Percentiles rank a stretch among this genome's conserved stretches.
Conservation (phyloP, 2,113 vertebrate genomes). For the Thunnus maccoyii region DNA sequence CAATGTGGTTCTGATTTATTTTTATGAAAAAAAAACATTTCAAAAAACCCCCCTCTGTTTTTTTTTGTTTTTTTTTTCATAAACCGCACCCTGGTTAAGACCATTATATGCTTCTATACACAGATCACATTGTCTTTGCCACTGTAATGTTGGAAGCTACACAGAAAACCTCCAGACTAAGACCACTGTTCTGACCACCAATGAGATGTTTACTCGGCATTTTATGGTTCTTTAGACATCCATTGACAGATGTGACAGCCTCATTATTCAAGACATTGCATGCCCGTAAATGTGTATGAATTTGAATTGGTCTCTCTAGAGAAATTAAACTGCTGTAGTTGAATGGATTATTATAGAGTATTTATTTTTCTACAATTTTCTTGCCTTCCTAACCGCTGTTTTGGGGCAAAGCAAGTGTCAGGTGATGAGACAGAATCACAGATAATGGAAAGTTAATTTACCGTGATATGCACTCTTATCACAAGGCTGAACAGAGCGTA, state of each 20-base stretch:
- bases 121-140: constrained; percentile 27
- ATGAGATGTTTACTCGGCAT: constrained; percentile 16
- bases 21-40: too few species aligned
- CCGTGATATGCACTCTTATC: constrained; percentile 73
- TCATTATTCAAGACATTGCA: constrained; percentile 3
- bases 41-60: background rate
- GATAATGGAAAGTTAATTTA: constrained; percentile 82
- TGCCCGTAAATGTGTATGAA: background rate
- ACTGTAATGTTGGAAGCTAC: background rate
- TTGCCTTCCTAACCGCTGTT: background rate
- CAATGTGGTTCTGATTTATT: too few species aligned
- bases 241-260: background rate
- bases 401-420: background rate
- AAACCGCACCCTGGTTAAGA: background rate
- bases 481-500: constrained; percentile 41
- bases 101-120: background rate
- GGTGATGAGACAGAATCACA: constrained; percentile 59
- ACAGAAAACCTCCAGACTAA: constrained; percentile 16
- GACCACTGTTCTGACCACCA: constrained; percentile 1
- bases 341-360: background rate
- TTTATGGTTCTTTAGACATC: background rate
- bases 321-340: background rate
- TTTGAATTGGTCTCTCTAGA: background rate
- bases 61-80: background rate
- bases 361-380: background rate